phyloP scores from a whole-genome alignment of 2,888 invertebrate species.

The Cyclophora punctaria region DNA sequence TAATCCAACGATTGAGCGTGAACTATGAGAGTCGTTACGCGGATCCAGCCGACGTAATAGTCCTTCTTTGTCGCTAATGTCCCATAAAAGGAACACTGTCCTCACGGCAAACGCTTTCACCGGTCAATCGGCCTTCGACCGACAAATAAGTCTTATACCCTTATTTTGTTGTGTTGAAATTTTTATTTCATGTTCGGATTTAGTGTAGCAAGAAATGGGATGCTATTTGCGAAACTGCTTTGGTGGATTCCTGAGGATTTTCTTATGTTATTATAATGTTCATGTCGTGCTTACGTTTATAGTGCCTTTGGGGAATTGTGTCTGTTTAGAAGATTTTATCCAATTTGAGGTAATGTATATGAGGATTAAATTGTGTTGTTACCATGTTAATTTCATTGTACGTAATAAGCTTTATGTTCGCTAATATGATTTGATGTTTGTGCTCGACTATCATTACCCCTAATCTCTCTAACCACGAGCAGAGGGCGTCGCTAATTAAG shows the following conservation, averaged over 20 bases:
- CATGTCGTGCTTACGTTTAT: neutral
- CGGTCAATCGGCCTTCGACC: constrained; percentile 37
- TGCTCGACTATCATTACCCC: no score
- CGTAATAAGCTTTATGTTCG: neutral
- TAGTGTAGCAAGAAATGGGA: constrained; percentile 13
- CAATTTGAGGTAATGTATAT: neutral
- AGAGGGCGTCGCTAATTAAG: no score
- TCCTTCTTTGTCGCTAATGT: constrained; percentile 61
- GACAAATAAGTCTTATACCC: constrained; percentile 23
- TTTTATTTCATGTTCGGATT: constrained; percentile 18
- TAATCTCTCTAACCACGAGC: no score
- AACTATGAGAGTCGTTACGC: constrained; percentile 61
- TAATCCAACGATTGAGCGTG: constrained; percentile 64
- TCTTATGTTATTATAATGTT: neutral
- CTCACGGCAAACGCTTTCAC: constrained; percentile 32
- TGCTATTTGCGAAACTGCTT: constrained; percentile 19
- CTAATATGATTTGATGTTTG: no score
- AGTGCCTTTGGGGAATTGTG: neutral
- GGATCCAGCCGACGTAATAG: constrained; percentile 50
- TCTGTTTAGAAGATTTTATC: neutral
- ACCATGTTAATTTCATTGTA: neutral
- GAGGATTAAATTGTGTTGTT: neutral
- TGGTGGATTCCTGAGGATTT: constrained; percentile 10
- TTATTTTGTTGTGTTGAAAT: constrained; percentile 18
- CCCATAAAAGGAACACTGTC: constrained; percentile 46